Base-by-base conservation (phyloP, 2,797 vertebrate genomes). In the Rhinichthys osculus region DNA sequence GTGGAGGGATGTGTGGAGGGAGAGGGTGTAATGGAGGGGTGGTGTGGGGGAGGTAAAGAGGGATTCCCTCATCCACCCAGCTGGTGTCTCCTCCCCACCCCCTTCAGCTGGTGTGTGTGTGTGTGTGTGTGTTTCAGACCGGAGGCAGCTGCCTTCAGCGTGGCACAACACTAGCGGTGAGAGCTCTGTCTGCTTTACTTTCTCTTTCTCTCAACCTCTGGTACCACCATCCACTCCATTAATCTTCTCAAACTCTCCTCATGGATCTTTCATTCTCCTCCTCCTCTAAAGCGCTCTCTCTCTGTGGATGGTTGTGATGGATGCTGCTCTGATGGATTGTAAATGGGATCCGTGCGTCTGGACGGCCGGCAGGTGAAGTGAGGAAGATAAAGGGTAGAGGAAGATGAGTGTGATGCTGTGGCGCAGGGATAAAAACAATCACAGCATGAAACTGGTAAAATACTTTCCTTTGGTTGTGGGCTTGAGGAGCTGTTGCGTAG, bases 361-460 rank as follows among this genome's bases (percentile, higher is more conserved):
- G 82, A 76, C 82, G 87, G 91, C 86, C 88, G 91, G 93, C 95
- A 96, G 96, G 94, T 95, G 96, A 94, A 66, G 23, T 84, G 76
- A 83, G 74, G 76, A 84, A 79, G 74, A 83, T 42, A 47, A 71
- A 23, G 88, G 47, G 79, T 78, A 19, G 87, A 91, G 92, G 92
- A 95, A 92, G 88, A 98, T 97, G 97, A 98, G 95, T 93, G 88
- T 93, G 94, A 96, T 97, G 96, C 94, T 97, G 90, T 97, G 97
- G 95, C 95, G 95, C 88, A 97, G 97, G 97, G 97, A 98, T 21
- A 96, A 97, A 88, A 97, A 97, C 94, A 97, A 95, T 92, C 90
- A 91, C 93, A 94, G 95, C 92, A 98, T 98, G 97, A 98, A 99
- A 92, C 96, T 99, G 98, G 98, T 98, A 96, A 95, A 94, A 82